A percentile compares a stretch with the other conserved stretches of the same genome.
phyloP scores from a whole-genome alignment of 1,140 invertebrate genomes.

The Ceratoteleas bidentatus region DNA sequence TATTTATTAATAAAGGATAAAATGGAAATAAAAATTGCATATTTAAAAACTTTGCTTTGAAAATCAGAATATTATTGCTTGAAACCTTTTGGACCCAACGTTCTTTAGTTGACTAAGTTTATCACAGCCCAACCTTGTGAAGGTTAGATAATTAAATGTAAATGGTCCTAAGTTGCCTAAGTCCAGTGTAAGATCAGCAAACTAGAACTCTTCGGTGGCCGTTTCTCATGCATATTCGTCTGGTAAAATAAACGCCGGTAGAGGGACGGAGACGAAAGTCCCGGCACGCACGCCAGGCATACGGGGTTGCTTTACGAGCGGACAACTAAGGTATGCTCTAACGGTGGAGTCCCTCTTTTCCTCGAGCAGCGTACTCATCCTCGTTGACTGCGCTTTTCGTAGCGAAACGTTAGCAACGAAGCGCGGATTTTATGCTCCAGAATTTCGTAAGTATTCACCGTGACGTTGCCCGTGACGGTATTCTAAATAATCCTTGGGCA shows the following conservation, averaged over 20 bases:
- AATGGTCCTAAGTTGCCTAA: conserved; percentile 70
- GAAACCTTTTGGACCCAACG: no score
- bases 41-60: no score
- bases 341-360: conserved; percentile 71
- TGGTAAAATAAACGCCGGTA: conserved; percentile 67
- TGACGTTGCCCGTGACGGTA: conserved; percentile 53
- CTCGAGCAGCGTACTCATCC: conserved; percentile 62
- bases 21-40: no score
- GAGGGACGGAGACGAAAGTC: conserved; percentile 66
- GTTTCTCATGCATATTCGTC: conserved; percentile 79
- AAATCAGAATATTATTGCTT: no score
- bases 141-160: neutral
- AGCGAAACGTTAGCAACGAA: conserved; percentile 73
- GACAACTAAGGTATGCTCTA: conserved; percentile 81
- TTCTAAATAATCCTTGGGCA: conserved; percentile 52
- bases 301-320: conserved; percentile 81
- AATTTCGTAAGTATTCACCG: conserved; percentile 67
- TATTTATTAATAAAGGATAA: no score
- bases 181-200: conserved; percentile 75
- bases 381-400: conserved; percentile 70
- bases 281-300: conserved; percentile 77
- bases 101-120: no score
- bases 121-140: no score
- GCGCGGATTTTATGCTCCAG: conserved; percentile 77
- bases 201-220: conserved; percentile 71